Evolutionary conservation across 2,113 vertebrate species (phyloP), one percentile per base, ranked within the genome.

Genomic region (Epinephelus cyanopodus): DNA sequence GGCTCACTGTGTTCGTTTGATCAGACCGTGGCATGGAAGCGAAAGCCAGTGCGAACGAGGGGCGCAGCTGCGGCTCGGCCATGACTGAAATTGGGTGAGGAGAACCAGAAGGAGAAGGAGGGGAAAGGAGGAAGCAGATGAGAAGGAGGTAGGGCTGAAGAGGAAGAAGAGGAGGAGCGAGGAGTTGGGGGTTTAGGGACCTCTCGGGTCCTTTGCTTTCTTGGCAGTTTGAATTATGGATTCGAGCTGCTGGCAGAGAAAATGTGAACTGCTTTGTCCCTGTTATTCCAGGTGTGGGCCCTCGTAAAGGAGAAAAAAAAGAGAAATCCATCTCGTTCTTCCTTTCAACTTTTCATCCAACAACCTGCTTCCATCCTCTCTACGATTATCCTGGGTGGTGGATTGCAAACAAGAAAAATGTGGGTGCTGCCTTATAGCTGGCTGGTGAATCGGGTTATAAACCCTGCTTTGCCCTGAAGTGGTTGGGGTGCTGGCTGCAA

Each of bases 221-320:
- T 81, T 70, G 74, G 81, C 77, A 63, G 65, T 81, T 58, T 81
- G 83, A 91, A 75, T 89, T 91, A 85, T 90, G 78, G 72, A 81
- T 79, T 82, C 4, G n/a, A 6, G 61, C 79, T 79, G 77, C 86
- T 87, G 86, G 87, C 82, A 87, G 78, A 62, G 65, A 75, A 75
- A 87, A 85, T 79, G 80, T 67, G 72, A 83, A 84, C 45, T 64
- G 60, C 47, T 77, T 65, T 58, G 47, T 67, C 54, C 47, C 48
- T 91, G 89, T 93, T 92, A 56, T 92, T 90, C 60, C 87, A 92
- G 83, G 83, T 91, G 87, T 86, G 79, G 61, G 63, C 58, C 78
- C 79, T 84, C 58, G 8, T 85, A 56, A 83, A 85, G 56, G 33
- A 37, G 33, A 66, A 54, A 77, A 69, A 56, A 54, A 57, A 74